Evolutionary conservation across 2,888 invertebrate species (phyloP), one percentile per base, ranked within the genome.

Genomic region (Drosophila emarginata): DNA sequence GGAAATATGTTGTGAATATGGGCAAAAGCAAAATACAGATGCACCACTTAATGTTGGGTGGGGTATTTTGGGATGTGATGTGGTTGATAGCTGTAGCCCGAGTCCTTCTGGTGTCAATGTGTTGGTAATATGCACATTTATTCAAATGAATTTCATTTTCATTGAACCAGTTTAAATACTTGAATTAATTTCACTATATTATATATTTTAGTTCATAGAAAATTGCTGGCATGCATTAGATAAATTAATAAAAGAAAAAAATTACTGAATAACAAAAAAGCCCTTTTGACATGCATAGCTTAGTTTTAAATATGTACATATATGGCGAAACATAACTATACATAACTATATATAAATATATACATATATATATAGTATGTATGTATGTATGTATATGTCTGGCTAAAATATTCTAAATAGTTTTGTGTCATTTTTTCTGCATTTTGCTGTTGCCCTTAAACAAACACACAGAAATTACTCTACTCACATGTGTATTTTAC

Each of bases 111-210:
- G 57, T 57, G 57, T 39, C 57, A 57, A 57, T 57, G 57, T 57
- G 57, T 57, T 32, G 21, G 18, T 57, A 57, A 57, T 57, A 57
- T 57, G 57, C 57, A 36, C 21, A 57, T 57, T 57, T 57, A 23
- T 57, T 57, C 32, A 54, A 57, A 57, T 39, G 57, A 57, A 37
- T 57, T 37, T 21, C 39, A 21, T 57, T 18, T 57, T 36, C 39
- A 15, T 57, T 39, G 39, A 36, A 32, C 36, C 21, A 6, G 39
- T 21, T 54, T 15, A 32, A 54, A 32, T 12, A 32, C 45, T 11
- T 32, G 32, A 32, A 54, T 12, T 54, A 32, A 54, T 54, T 32
- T 32, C 15, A 11, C 53, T 14, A 18, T 32, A 15, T 32, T 15
- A 11, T 28, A 28, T 32, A 9, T 54, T 18, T 32, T 26, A 9